Evolutionary conservation across 2,797 vertebrate genomes (phyloP), one percentile per base, ranked within the genome.

Genomic region (Cynopterus sphinx): DNA sequence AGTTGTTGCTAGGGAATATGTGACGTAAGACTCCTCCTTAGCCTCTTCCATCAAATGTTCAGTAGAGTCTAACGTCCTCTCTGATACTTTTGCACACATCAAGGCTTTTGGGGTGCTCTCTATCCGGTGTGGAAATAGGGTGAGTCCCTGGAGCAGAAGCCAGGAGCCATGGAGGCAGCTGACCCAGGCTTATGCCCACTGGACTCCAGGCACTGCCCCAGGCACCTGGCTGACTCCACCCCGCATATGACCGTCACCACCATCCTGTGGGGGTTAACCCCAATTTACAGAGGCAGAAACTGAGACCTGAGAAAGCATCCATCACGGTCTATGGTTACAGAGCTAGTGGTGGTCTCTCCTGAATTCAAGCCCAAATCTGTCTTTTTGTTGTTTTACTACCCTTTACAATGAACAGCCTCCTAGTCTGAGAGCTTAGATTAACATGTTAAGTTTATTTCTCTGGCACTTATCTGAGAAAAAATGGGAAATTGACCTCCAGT

Each of bases 371-470:
- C 57, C 10, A 17, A 4, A 28, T 36, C 81, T 12, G 26, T 19
- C 49, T 41, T 77, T 68, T 90, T 33, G 33, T 90, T 33, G 33
- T 33, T 49, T 57, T 24, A 67, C 24, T 24, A 28, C 3, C 36
- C 74, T 13, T 68, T 39, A 10, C 15, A 39, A 6, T 31, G 28
- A 13, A 65, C 19, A 9, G 41, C 73, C 55, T 11, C 16, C 55
- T 43, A 61, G 26, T 28, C 21, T 26, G 28, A 65, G 8, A 36
- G 68, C 68, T 83, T 15, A 61, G 68, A 41, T 4, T 8, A 77
- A 96, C 55, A 19, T 0, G 43, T 41, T 28, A 67, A 8, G 21
- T 59, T 81, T 39, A 53, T 49, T 95, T 83, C 79, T 84, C 77
- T 51, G 36, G 71, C 33, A 55, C 17, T 53, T 95, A 39, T 70